Conservation (phyloP, 2,888 invertebrate genomes). For the Trilocha varians region DNA sequence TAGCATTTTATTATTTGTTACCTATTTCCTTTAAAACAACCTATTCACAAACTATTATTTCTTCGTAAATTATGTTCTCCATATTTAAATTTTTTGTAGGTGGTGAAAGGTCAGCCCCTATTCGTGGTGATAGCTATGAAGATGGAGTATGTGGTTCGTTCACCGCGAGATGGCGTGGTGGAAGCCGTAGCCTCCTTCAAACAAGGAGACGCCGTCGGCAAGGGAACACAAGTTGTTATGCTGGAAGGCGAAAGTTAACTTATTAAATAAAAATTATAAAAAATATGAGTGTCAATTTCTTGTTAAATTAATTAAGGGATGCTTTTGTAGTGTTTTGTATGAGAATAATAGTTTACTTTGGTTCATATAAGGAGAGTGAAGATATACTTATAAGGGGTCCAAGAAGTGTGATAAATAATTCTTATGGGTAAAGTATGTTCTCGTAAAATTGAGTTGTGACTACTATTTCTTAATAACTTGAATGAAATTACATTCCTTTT, state of each 20-base stretch:
- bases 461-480: no score
- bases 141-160: slow-evolving; percentile 97
- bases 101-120: slow-evolving; percentile 90
- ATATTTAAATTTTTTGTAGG: slow-evolving; percentile 35
- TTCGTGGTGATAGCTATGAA: slow-evolving; percentile 99
- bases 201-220: slow-evolving; percentile 87
- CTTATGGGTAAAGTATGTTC: slow-evolving; percentile 1
- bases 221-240: slow-evolving; percentile 77
- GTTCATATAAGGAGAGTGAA: no score
- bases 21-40: no score
- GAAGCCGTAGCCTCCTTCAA: slow-evolving; percentile 78
- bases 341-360: no score
- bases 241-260: slow-evolving; percentile 58
- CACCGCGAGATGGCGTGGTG: slow-evolving; percentile 84
- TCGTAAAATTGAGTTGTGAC: no score
- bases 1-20: no score
- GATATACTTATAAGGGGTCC: background rate
- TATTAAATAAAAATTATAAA: no score
- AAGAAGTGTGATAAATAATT: background rate
- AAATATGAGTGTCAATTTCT: no score
- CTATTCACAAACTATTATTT: no score
- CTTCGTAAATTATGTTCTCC: background rate
- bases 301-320: no score
- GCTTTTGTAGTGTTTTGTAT: no score
- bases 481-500: no score